Evolutionary conservation across 2,888 invertebrate genomes (phyloP), one percentile per base, ranked within the genome.

Genomic region (Lithodes maja): DNA sequence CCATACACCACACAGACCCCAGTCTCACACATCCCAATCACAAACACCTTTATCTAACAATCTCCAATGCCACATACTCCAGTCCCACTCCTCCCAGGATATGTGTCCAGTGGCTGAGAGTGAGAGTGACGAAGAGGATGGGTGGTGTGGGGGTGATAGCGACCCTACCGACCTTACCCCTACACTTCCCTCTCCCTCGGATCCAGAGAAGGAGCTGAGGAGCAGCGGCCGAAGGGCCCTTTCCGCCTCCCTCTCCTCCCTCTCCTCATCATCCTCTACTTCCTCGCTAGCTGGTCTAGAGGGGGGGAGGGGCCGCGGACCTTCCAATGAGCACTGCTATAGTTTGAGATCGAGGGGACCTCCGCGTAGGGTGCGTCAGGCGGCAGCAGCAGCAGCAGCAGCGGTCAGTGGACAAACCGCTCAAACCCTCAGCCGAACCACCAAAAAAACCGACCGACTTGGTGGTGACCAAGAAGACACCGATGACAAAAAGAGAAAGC

Each of bases 271-370:
- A 3, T 61, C 85, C 3, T 69, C 88, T 15, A 84, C 88, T 3
- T 83, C 88, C 12, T 54, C 80, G 17, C 81, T 75, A 0, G 84
- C 85, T 52, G 79, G 81, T 84, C 79, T 50, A 79, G 78, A 3
- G 81, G 84, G 81, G 79, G 74, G 61, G 55, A 89, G 85, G 68
- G 84, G 80, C 1, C 80, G 84, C 68, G 77, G 74, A 50, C 49
- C 85, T 2, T 89, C 88, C 1, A 87, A 87, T 71, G 91, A 91
- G 61, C 91, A 91, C 74, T 86, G 90, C 50, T 91, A 91, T 81
- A 91, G 91, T 78, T 74, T 91, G 77, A 91, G 91, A 52, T 91
- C 91, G 0, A 83, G 91, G 54, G 91, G 91, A 12, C 91, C 91
- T 5, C 91, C 90, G 2, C 82, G 84, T 55, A 61, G 79, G 69